Evolutionary conservation across 1,140 invertebrate genomes (phyloP).

Genomic region (Bombus cullumanus): DNA sequence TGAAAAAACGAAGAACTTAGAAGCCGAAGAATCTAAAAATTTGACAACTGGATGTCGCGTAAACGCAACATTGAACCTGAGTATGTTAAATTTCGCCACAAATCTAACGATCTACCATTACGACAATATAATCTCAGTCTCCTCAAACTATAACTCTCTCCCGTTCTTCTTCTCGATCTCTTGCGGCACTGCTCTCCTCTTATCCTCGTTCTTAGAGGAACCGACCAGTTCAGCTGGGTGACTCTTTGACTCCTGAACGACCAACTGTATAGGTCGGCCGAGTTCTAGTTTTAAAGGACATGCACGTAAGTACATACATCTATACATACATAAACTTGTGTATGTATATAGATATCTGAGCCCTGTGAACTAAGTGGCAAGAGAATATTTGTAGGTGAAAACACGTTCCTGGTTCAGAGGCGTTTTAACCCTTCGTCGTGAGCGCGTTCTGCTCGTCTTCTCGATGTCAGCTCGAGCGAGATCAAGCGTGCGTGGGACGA

Average conservation of each 20-base stretch:
- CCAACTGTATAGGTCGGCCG: slow-evolving; percentile 62
- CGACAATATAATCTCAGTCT: neutral
- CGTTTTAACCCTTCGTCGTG: slow-evolving; percentile 33
- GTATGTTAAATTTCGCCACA: neutral
- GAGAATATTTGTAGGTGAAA: slow-evolving; percentile 34
- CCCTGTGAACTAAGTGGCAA: slow-evolving; percentile 35
- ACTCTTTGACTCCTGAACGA: slow-evolving; percentile 55
- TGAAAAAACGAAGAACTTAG: neutral
- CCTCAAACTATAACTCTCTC: neutral
- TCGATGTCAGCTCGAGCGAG: neutral
- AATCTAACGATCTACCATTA: neutral
- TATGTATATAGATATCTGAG: neutral
- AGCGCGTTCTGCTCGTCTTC: neutral
- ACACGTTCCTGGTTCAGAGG: slow-evolving; percentile 3
- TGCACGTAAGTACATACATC: neutral
- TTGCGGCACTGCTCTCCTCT: neutral
- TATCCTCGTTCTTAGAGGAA: slow-evolving; percentile 12
- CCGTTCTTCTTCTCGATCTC: neutral
- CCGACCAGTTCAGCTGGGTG: slow-evolving; percentile 14
- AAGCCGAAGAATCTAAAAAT: neutral
- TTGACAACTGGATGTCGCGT: neutral
- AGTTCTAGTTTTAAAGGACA: slow-evolving; percentile 67
- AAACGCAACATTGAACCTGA: neutral
- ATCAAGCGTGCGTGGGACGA: slow-evolving; percentile 34
- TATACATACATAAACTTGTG: neutral